A percentile compares a stretch with the other conserved stretches of the same genome.
Evolutionary conservation across 92 coral and sea anemone species (phyloP).

Genomic region (Bergia puertoricense): DNA sequence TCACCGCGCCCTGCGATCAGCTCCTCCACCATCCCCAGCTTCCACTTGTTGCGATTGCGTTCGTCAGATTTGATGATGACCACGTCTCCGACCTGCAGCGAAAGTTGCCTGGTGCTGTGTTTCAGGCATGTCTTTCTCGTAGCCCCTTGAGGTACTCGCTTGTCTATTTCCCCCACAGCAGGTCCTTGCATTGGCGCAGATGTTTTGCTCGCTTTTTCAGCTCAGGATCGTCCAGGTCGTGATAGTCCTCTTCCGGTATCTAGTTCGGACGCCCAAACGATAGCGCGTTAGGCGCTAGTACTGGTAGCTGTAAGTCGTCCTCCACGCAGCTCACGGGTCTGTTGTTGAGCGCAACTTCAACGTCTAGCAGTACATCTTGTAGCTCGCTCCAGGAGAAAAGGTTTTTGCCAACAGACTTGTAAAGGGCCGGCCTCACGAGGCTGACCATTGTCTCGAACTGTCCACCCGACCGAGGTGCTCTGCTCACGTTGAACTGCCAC

Average conservation of each 20-base stretch:
- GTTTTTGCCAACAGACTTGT: too few relatives aligned
- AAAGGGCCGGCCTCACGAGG: too few relatives aligned
- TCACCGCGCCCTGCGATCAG: too few relatives aligned
- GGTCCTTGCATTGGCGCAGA: neutral
- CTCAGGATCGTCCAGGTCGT: slow-evolving; percentile 5
- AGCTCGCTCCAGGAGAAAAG: neutral
- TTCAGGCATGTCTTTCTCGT: slow-evolving; percentile 26
- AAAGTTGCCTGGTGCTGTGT: too few relatives aligned
- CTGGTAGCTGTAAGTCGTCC: slow-evolving; percentile 32
- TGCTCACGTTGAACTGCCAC: too few relatives aligned
- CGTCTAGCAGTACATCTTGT: neutral
- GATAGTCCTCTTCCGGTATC: slow-evolving; percentile 29
- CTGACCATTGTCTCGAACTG: too few relatives aligned
- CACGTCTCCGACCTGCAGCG: too few relatives aligned
- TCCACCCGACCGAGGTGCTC: too few relatives aligned
- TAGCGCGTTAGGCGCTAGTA: slow-evolving; percentile 32
- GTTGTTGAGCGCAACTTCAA: slow-evolving; percentile 35
- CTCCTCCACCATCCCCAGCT: too few relatives aligned
- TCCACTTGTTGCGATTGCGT: too few relatives aligned
- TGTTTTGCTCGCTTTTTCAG: slow-evolving; percentile 5
- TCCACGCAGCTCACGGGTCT: slow-evolving; percentile 28
- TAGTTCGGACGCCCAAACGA: slow-evolving; percentile 5
- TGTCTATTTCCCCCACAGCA: too few relatives aligned
- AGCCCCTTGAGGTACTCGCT: slow-evolving; percentile 26
- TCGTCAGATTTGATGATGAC: too few relatives aligned